Conservation (phyloP, 1,140 invertebrate genomes). For the Scaptomyza hsui region DNA sequence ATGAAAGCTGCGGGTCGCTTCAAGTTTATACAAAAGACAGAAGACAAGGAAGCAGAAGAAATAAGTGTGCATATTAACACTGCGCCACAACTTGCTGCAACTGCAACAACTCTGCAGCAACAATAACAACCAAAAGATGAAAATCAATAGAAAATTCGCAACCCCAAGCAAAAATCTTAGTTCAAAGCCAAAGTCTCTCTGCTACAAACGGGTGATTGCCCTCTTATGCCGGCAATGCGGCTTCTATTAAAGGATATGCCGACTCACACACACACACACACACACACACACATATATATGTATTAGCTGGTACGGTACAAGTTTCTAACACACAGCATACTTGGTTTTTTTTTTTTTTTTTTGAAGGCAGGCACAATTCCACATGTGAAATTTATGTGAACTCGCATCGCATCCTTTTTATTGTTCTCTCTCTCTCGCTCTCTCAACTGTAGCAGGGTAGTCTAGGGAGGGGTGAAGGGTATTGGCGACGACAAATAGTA, state of each 20-base stretch:
- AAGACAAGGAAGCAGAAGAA: constrained; percentile 15
- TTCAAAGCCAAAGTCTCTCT: constrained; percentile 37
- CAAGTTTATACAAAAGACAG: constrained; percentile 43
- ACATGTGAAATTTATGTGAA: too few relatives aligned
- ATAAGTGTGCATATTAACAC: constrained; percentile 42
- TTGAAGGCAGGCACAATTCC: too few relatives aligned
- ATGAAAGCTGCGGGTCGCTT: constrained; percentile 54
- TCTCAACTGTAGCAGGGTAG: constrained; percentile 18
- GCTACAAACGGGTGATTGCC: constrained; percentile 71
- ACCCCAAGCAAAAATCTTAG: constrained; percentile 64
- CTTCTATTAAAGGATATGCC: constrained; percentile 49
- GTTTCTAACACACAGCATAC: too few relatives aligned
- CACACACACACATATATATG: constrained; percentile 12
- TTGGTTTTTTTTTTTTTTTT: too few relatives aligned
- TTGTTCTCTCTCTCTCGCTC: constrained; percentile 56
- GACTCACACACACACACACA: constrained; percentile 8
- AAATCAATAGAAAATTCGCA: constrained; percentile 79
- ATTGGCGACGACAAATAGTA: constrained; percentile 71
- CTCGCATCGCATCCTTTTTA: constrained; percentile 74
- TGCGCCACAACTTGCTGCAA: constrained; percentile 43
- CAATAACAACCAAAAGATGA: constrained; percentile 37
- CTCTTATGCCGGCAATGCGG: constrained; percentile 74
- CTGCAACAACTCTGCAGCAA: too few relatives aligned
- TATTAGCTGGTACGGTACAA: constrained; percentile 15
- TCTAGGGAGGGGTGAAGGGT: neutral